Percentiles rank a stretch among this genome's conserved stretches.
These are phyloP conservation scores for Henricia sp. DNA, from an alignment of 53 echinoderm and acorn worm species.

Conservation along the genomic window DNA sequence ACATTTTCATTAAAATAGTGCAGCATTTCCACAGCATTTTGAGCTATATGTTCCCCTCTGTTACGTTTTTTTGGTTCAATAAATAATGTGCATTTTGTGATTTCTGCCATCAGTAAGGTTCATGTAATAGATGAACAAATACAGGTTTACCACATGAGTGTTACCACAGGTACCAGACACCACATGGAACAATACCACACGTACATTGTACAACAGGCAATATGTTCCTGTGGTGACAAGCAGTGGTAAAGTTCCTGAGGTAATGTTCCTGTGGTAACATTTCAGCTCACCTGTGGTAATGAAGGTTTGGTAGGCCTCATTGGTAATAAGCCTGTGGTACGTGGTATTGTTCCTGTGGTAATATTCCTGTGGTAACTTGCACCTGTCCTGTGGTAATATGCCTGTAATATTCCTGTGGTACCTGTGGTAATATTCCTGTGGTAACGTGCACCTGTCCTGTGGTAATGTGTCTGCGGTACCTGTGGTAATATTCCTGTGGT, in stretches of 20 bases:
- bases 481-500: too few relatives aligned
- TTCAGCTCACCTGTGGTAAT: background rate
- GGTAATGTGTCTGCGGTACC: too few relatives aligned
- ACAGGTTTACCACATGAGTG: background rate
- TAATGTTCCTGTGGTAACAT: conserved; percentile 3
- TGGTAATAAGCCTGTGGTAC: too few relatives aligned
- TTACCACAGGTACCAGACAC: background rate
- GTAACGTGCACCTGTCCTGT: too few relatives aligned
- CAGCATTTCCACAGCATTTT: background rate
- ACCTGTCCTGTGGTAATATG: too few relatives aligned
- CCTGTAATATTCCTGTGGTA: too few relatives aligned
- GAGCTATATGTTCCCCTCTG: background rate
- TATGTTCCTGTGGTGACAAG: background rate
- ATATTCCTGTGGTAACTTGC: too few relatives aligned
- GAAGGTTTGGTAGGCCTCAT: background rate
- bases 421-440: too few relatives aligned
- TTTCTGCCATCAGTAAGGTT: background rate
- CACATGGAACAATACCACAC: background rate
- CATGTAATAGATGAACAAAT: background rate
- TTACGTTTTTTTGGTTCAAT: background rate
- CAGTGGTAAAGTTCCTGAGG: background rate
- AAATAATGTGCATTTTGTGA: background rate
- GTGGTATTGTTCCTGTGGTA: too few relatives aligned
- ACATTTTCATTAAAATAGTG: background rate
- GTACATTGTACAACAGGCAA: background rate